Conservation (phyloP, 2,888 invertebrate genomes). For the Lottia scabra region DNA sequence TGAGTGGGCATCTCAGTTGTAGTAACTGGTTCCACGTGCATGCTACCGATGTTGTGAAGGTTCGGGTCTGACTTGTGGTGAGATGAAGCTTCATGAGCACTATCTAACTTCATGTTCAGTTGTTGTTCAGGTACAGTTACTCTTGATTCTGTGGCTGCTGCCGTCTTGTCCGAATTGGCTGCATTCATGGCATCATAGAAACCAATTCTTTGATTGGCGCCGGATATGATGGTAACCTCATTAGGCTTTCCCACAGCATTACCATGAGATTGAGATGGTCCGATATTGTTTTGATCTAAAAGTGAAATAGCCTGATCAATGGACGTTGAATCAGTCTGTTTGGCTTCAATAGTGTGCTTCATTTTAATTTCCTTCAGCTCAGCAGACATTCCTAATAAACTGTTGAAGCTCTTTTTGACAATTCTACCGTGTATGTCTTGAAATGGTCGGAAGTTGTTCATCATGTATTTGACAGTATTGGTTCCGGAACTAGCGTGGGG, state of each 20-base stretch:
- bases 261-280: neutral
- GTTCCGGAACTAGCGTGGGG: neutral
- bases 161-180: neutral
- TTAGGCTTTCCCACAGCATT: neutral
- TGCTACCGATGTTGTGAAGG: too few relatives aligned
- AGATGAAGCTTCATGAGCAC: neutral
- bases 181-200: neutral
- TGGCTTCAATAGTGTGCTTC: neutral
- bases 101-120: neutral
- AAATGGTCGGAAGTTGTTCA: conserved; percentile 12
- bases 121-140: neutral
- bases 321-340: too few relatives aligned
- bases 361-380: too few relatives aligned
- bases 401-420: conserved; percentile 10
- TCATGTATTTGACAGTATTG: conserved; percentile 7
- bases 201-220: neutral
- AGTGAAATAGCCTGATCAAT: neutral
- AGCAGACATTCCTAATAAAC: neutral
- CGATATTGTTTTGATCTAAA: neutral
- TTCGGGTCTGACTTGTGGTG: too few relatives aligned
- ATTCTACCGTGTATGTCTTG: conserved; percentile 6
- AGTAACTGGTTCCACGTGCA: neutral
- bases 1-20: neutral
- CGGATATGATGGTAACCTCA: neutral
- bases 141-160: neutral